Base-by-base conservation (phyloP, 2,888 invertebrate genomes). In the Busseola fusca region DNA sequence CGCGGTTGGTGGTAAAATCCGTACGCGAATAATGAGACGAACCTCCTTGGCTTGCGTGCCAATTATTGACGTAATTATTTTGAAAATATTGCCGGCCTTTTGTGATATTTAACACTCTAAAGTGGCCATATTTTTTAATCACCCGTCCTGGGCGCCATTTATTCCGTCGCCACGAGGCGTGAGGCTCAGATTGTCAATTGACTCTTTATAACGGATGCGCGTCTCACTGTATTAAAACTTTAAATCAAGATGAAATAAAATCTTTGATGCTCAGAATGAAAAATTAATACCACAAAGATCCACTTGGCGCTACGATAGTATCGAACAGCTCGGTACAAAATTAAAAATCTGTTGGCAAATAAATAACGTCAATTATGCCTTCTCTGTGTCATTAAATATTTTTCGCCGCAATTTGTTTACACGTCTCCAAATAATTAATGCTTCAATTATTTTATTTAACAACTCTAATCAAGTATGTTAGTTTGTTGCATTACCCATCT, bases 61-160 rank as follows among this genome's bases (percentile, higher is more conserved):
- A 95, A 95, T 95, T 95, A 95, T 95, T 94, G 94, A 92, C 92
- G 95, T 94, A 93, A 94, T 95, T 95, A 95, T 94, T 93, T 94
- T 93, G 91, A 95, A 95, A 93, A 94, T 95, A 95, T 95, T 92
- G 91, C 91, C 89, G 76, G 88, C 90, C 90, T 91, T 93, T 93
- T 93, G 92, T 91, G 89, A 91, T 93, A 93, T 94, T 95, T 93
- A 93, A 92, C 91, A 91, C 91, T 87, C 84, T 89, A 89, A 93
- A 90, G 90, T 87, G 91, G 91, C 88, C 83, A 92, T 94, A 93
- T 93, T 91, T 93, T 93, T 93, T 92, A 93, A 92, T 92, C 91
- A 89, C 87, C 87, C 87, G 85, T 87, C 87, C 84, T 79, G 86
- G 84, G 74, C 84, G 80, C 84, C 90, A 89, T 90, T 92, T 90